Percentiles rank a stretch among this genome's conserved stretches.
Evolutionary conservation across 1,140 invertebrate genomes (phyloP).

Genomic region (Metopolophium dirhodum): DNA sequence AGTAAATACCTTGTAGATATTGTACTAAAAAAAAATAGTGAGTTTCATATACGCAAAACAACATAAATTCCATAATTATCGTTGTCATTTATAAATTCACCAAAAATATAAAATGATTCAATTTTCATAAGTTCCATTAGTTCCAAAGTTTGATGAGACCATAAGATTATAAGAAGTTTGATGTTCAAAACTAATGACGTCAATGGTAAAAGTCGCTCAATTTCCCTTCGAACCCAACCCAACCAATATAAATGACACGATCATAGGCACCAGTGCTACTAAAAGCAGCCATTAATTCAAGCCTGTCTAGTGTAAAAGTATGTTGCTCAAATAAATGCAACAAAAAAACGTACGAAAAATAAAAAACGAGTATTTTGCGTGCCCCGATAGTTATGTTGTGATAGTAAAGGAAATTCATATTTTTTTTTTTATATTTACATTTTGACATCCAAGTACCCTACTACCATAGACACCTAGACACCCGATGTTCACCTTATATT

Average conservation of each 20-base stretch:
- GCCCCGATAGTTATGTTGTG: neutral
- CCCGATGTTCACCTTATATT: neutral
- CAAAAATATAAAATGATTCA: constrained; percentile 3
- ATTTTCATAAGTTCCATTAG: constrained; percentile 18
- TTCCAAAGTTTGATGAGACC: neutral
- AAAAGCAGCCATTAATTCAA: constrained; percentile 43
- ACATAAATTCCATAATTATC: neutral
- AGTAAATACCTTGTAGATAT: neutral
- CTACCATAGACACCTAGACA: neutral
- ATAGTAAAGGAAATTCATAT: neutral
- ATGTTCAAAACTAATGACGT: constrained; percentile 28
- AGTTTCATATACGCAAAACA: neutral
- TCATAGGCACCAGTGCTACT: constrained; percentile 10
- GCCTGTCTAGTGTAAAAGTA: constrained; percentile 24
- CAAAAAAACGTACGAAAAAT: neutral
- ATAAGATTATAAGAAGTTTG: neutral
- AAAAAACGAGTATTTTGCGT: constrained; percentile 40
- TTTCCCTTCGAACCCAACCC: constrained; percentile 3
- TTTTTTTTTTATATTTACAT: neutral
- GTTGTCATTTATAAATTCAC: neutral
- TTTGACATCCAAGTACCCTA: neutral
- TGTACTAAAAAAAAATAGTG: neutral
- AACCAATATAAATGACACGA: constrained; percentile 20
- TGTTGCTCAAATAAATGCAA: neutral
- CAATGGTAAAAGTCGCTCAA: neutral